Conservation (phyloP, 1,140 invertebrate species). For the Alviniconcha marisindica region DNA sequence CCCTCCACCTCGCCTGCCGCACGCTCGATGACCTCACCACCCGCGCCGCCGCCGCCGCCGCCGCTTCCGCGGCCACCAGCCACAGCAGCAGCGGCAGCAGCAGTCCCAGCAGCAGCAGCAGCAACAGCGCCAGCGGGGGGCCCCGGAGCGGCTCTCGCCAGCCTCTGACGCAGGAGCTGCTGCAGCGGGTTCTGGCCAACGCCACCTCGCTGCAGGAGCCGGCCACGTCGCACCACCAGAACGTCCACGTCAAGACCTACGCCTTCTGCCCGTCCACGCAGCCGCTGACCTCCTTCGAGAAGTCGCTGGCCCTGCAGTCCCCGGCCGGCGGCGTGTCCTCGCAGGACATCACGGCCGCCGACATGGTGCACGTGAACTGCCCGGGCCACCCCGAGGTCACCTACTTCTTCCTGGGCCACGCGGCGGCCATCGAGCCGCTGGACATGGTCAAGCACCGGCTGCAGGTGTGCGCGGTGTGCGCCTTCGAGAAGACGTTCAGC, state of each 20-base stretch:
- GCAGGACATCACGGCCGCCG: constrained; percentile 11
- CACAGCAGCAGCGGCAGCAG: too few relatives aligned
- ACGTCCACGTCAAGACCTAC: constrained; percentile 43
- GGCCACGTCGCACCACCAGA: neutral
- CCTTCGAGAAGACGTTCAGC: constrained; percentile 45
- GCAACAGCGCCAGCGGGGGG: constrained; percentile 11
- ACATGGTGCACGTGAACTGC: constrained; percentile 51
- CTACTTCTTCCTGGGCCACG: constrained; percentile 47
- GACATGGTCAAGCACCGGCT: constrained; percentile 47
- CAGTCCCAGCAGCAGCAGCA: neutral
- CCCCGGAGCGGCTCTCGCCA: constrained; percentile 1
- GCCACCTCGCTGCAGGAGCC: constrained; percentile 31
- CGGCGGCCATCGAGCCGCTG: constrained; percentile 21
- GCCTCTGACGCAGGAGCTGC: neutral
- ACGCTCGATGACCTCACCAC: constrained; percentile 25
- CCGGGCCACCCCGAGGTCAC: constrained; percentile 49
- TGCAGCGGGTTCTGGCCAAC: constrained; percentile 29
- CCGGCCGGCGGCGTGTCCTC: neutral
- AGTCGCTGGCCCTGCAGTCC: constrained; percentile 29
- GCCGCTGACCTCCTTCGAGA: constrained; percentile 45
- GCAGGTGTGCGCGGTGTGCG: constrained; percentile 47
- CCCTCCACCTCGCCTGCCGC: constrained; percentile 41
- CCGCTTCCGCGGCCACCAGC: neutral
- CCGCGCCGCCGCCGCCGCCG: neutral
- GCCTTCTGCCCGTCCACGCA: constrained; percentile 47